phyloP scores from a whole-genome alignment of 1,140 invertebrate genomes.

The Eueides isabella region DNA sequence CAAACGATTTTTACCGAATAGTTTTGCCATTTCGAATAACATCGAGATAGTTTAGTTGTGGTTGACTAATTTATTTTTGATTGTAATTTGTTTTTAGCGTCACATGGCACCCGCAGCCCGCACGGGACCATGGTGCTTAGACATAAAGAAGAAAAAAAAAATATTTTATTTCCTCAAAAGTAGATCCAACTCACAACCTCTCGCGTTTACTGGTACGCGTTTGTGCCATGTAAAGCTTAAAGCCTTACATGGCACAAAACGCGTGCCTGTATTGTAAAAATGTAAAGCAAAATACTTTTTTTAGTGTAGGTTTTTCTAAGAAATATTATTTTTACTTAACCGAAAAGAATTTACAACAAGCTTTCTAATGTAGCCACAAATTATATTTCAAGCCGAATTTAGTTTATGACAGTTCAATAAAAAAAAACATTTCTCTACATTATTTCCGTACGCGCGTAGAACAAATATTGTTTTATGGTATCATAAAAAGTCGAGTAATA shows the following conservation, averaged over 20 bases:
- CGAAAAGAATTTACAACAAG: not conserved
- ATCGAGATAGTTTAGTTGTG: not conserved
- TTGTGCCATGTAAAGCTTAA: too few species aligned
- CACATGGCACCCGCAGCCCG: too few species aligned
- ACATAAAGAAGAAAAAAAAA: too few species aligned
- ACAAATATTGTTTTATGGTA: not conserved
- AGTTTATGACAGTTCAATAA: not conserved
- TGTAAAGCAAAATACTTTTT: not conserved
- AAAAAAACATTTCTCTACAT: not conserved
- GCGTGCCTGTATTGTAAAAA: not conserved
- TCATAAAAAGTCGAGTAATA: not conserved
- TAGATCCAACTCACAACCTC: too few species aligned
- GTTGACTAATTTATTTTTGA: not conserved
- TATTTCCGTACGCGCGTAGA: not conserved
- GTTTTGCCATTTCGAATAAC: not conserved
- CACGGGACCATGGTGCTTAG: too few species aligned
- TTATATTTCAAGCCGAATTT: not conserved
- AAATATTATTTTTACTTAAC: not conserved
- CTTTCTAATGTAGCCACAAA: not conserved
- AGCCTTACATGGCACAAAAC: too few species aligned
- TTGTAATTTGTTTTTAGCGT: too few species aligned
- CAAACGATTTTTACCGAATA: constrained; percentile 48
- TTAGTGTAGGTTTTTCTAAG: too few species aligned
- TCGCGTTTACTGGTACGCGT: too few species aligned
- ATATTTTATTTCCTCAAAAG: too few species aligned